Evolutionary conservation across 2,888 invertebrate species (phyloP).

Genomic region (Eupithecia tripunctaria): DNA sequence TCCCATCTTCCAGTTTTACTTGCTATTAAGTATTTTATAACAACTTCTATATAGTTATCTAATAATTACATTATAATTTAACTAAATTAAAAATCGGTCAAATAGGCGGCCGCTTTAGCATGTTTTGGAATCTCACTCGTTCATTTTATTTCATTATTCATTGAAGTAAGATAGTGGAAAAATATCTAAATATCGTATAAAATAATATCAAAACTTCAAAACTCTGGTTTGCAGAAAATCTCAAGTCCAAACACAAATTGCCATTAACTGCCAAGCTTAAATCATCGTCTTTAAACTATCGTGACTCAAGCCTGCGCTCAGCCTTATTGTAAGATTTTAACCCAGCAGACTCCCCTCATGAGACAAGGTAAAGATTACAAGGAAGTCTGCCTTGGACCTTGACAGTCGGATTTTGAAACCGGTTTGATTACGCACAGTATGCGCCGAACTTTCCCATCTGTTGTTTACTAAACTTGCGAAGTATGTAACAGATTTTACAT

Average conservation of each 20-base stretch:
- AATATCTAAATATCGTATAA: too few species aligned
- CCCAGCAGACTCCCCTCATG: background rate
- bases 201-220: background rate
- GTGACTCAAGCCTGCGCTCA: too few species aligned
- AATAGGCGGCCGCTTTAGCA: background rate
- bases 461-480: background rate
- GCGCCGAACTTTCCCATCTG: conserved; percentile 22
- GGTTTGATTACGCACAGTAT: conserved; percentile 21
- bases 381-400: conserved; percentile 36
- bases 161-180: background rate
- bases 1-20: background rate
- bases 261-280: background rate
- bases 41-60: background rate
- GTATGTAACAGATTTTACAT: background rate
- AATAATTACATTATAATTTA: background rate
- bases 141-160: background rate
- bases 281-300: background rate
- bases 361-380: conserved; percentile 10
- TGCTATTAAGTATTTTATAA: background rate
- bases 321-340: background rate
- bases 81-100: too few species aligned
- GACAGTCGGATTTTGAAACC: conserved; percentile 28
- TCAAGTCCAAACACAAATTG: background rate
- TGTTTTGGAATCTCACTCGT: background rate
- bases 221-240: background rate